A percentile compares a stretch with the other conserved stretches of the same genome.
phyloP scores from a whole-genome alignment of 2,113 vertebrate species.

The Periophthalmus modestus region DNA sequence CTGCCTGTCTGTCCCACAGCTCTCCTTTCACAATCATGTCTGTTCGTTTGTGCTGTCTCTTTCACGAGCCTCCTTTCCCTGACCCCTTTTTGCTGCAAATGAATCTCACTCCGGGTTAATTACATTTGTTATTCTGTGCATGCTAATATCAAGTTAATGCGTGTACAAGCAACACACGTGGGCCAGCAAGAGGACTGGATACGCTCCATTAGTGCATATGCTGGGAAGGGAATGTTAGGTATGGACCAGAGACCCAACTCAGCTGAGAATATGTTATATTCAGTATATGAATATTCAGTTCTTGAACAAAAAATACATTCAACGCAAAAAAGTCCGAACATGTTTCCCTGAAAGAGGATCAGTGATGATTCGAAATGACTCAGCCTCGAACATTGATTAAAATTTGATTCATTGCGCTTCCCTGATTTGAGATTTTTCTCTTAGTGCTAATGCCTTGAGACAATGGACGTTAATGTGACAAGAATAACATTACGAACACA shows the following conservation, averaged over 20 bases:
- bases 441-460: neutral
- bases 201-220: constrained; percentile 38
- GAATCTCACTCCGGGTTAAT: constrained; percentile 55
- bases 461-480: neutral
- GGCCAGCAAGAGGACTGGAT: constrained; percentile 57
- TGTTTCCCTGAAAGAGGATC: too few relatives aligned
- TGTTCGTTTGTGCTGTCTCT: neutral
- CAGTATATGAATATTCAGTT: too few relatives aligned
- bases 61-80: neutral
- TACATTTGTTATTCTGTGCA: constrained; percentile 54
- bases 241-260: constrained; percentile 20
- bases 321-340: too few relatives aligned
- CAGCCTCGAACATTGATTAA: too few relatives aligned
- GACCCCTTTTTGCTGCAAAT: constrained; percentile 32
- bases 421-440: neutral
- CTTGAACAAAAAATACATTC: too few relatives aligned
- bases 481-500: neutral
- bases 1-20: constrained; percentile 14
- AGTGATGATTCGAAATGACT: too few relatives aligned
- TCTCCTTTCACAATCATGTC: constrained; percentile 15
- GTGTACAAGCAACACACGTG: constrained; percentile 44
- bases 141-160: constrained; percentile 48
- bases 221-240: constrained; percentile 22
- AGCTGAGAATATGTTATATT: constrained; percentile 3
- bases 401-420: too few relatives aligned